These are phyloP conservation scores for Apostichopus californicus DNA, from an alignment of 35 echinoderm and acorn worm genomes.

Conservation along the genomic window DNA sequence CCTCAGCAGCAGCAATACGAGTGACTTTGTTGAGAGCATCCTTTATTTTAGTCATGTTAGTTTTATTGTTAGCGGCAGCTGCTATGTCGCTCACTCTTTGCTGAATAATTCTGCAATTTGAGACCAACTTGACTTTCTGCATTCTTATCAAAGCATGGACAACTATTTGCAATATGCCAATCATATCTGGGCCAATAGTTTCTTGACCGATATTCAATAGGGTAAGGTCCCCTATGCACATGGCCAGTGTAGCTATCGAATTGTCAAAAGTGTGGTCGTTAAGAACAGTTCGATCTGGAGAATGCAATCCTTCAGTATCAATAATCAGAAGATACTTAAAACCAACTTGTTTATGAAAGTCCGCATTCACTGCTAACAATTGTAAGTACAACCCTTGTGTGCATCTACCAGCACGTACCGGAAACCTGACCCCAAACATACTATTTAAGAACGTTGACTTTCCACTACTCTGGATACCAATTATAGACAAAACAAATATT, in stretches of 20 bases:
- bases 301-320: conserved; percentile 37
- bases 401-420: background rate
- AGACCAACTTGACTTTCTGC: too few relatives aligned
- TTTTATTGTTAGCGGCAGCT: background rate
- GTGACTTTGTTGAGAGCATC: too few relatives aligned
- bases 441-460: conserved; percentile 30
- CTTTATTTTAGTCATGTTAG: background rate
- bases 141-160: background rate
- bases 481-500: conserved; percentile 22
- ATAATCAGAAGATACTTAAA: conserved; percentile 30
- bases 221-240: conserved; percentile 5
- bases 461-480: conserved; percentile 42
- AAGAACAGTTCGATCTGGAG: background rate
- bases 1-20: too few relatives aligned
- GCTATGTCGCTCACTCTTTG: too few relatives aligned
- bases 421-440: conserved; percentile 26
- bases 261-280: conserved; percentile 26
- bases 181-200: conserved; percentile 32
- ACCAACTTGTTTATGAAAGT: background rate
- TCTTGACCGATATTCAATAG: conserved; percentile 35
- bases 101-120: too few relatives aligned
- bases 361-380: background rate
- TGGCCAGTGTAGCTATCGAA: background rate
- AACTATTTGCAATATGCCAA: conserved; percentile 38
- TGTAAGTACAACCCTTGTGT: conserved; percentile 15